Conservation (phyloP, 2,113 vertebrate genomes). For the Saguinus midas region DNA sequence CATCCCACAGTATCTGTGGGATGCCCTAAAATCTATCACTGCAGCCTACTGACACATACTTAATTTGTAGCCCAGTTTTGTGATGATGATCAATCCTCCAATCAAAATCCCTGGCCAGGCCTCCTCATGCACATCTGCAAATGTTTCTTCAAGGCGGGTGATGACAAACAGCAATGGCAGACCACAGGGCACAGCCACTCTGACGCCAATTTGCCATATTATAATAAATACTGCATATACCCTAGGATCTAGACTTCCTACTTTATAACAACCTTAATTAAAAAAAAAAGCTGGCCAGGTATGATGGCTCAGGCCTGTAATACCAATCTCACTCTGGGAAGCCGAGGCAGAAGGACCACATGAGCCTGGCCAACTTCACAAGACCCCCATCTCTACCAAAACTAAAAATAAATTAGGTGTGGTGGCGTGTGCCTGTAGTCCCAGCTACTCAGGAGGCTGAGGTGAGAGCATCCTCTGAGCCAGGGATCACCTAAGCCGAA, state of each 20-base stretch:
- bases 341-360: background rate
- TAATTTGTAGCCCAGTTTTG: accelerated
- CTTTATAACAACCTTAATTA: background rate
- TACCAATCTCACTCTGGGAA: background rate
- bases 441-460: background rate
- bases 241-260: background rate
- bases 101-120: background rate
- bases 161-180: background rate
- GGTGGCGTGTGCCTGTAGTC: background rate
- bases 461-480: background rate
- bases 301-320: background rate
- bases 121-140: accelerated
- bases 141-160: background rate
- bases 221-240: background rate
- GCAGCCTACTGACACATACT: accelerated
- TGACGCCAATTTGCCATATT: background rate
- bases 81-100: background rate
- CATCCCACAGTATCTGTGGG: accelerated
- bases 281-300: too few relatives aligned
- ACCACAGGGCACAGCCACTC: background rate
- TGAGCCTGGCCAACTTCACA: background rate
- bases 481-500: background rate
- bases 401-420: background rate
- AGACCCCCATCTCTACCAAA: background rate
- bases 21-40: background rate